phyloP scores from a whole-genome alignment of 2,888 invertebrate species.

The Yponomeuta malinellus region DNA sequence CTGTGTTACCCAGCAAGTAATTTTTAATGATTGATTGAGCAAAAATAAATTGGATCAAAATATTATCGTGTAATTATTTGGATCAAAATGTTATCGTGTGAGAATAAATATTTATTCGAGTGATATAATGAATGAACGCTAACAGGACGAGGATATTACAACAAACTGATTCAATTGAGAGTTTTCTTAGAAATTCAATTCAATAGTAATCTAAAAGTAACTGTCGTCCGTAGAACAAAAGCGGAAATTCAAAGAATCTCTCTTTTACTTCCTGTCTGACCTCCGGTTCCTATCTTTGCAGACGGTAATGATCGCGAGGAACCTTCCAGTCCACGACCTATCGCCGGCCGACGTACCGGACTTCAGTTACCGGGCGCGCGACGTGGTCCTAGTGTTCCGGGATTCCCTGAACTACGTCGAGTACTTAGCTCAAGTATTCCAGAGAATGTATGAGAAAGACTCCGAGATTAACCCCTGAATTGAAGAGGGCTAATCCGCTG shows the following conservation, averaged over 20 bases:
- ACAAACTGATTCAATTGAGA: too few species aligned
- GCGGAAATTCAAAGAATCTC: not conserved
- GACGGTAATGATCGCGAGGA: conserved; percentile 10
- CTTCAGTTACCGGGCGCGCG: conserved; percentile 36
- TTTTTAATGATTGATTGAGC: too few species aligned
- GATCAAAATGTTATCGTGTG: too few species aligned
- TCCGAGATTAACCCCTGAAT: not conserved
- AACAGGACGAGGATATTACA: too few species aligned
- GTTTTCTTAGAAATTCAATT: too few species aligned
- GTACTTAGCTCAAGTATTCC: conserved; percentile 54
- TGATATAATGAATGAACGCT: too few species aligned
- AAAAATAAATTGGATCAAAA: too few species aligned
- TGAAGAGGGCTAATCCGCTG: not conserved
- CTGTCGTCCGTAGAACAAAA: too few species aligned
- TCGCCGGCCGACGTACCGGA: conserved; percentile 39
- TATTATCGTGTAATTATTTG: too few species aligned
- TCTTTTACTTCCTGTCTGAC: not conserved
- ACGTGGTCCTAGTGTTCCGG: conserved; percentile 49
- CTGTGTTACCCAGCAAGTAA: too few species aligned
- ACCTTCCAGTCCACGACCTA: not conserved
- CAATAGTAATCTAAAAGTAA: too few species aligned
- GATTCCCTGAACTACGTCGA: conserved; percentile 62
- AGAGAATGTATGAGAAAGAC: conserved; percentile 38
- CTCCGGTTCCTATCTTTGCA: conserved; percentile 4
- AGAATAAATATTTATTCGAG: too few species aligned